Evolutionary conservation across 2,797 vertebrate genomes (phyloP), one percentile per base, ranked within the genome.

Genomic region (Pyrocephalus nanus): DNA sequence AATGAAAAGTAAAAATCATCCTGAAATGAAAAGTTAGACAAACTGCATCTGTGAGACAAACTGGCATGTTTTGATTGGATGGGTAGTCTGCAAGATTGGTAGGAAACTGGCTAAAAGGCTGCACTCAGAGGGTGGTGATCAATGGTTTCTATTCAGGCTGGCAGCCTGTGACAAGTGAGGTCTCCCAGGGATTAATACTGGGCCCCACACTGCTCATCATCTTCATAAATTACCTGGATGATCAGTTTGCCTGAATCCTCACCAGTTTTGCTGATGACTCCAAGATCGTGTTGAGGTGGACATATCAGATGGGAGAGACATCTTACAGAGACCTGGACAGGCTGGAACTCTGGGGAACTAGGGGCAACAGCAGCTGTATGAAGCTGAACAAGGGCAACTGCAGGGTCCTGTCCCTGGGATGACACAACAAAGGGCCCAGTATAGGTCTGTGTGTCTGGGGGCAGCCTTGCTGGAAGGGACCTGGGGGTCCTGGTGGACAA

Each of bases 181-280:
- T 38, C 4, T 7, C 2, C 6, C 30, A 64, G 20, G 5, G 8
- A n/a, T 38, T 1, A 0, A 26, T 32, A 40, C 2, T 7, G 26
- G 45, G 8, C 12, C 12, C 23, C 12, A 43, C 2, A 1, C 21
- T 55, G 58, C 7, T 60, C 21, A 54, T 8, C 6, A 26, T 13
- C 55, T 30, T 6, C 45, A 53, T n/a, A 42, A 74, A 53, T 40
- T 8, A 20, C 2, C 36, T 66, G 11, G 12, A 51, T 1, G 9
- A 60, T 55, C 2, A 5, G 15, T 45, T 0, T 51, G 13, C 36
- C 25, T 64, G 22, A 8, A 74, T 11, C 15, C 16, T 69, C 45
- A 14, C 4, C 34, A 58, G 11, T 32, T 22, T 26, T 62, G 42
- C 2, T 27, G 4, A 8, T 53, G 40, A 38, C 27, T 17, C 34